phyloP scores from a whole-genome alignment of 2,113 vertebrate species.

The Anser cygnoides region DNA sequence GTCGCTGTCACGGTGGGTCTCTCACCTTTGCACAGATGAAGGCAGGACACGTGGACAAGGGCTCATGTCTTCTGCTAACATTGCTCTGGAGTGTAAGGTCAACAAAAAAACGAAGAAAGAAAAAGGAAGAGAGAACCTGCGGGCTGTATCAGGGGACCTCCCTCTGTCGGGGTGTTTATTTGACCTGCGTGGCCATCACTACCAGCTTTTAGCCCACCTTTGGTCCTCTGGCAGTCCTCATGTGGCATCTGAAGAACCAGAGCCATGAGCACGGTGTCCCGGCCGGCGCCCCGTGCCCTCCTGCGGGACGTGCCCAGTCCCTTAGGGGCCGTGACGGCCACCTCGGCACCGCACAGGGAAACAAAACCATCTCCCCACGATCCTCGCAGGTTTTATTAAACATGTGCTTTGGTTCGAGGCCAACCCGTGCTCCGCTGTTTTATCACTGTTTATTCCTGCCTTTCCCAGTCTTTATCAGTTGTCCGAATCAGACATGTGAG shows the following conservation, averaged over 20 bases:
- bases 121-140: not conserved
- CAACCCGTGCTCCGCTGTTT: not conserved
- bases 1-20: not conserved
- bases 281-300: not conserved
- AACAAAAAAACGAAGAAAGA: not conserved
- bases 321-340: not conserved
- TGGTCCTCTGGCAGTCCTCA: not conserved
- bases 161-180: accelerated
- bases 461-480: conserved; percentile 59
- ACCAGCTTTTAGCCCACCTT: not conserved
- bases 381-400: conserved; percentile 29
- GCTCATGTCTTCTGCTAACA: not conserved
- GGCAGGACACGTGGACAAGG: not conserved
- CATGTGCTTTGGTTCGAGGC: conserved; percentile 26
- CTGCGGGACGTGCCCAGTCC: not conserved
- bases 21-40: not conserved
- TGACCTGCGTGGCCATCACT: not conserved
- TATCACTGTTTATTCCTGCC: conserved; percentile 63
- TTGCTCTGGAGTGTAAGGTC: not conserved
- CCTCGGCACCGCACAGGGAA: not conserved
- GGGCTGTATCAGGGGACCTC: not conserved
- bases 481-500: conserved; percentile 50
- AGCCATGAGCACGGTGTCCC: accelerated
- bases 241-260: not conserved
- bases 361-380: not conserved